A percentile compares a stretch with the other conserved stretches of the same genome.
These are phyloP conservation scores for Amaurobius ferox DNA, from an alignment of 2,888 invertebrate species.

Conservation along the genomic window DNA sequence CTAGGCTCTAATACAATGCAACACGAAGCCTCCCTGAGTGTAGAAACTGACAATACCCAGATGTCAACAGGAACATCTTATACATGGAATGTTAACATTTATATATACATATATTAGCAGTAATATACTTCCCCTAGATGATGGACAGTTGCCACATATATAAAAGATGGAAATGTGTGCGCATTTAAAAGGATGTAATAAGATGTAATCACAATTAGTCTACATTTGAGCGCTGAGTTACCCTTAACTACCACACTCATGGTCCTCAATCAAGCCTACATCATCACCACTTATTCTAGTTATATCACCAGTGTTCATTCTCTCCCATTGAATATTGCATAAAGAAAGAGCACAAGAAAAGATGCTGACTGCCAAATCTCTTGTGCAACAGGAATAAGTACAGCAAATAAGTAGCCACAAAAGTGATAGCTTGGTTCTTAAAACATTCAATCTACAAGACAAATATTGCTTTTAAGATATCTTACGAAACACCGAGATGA, in stretches of 20 bases:
- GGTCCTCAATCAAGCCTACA: conserved; percentile 57
- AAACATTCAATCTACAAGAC: not conserved
- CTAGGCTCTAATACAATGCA: conserved; percentile 18
- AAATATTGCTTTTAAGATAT: conserved; percentile 5
- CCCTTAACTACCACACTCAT: conserved; percentile 50
- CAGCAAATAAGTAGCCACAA: not conserved
- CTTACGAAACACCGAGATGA: not conserved
- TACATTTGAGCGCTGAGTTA: conserved; percentile 64
- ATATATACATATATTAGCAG: conserved; percentile 56
- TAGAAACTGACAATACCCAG: conserved; percentile 51
- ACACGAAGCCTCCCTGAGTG: conserved; percentile 60
- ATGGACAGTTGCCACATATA: conserved; percentile 61
- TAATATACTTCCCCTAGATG: conserved; percentile 48
- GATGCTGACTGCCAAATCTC: not conserved
- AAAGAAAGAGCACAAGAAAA: not conserved
- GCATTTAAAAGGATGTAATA: conserved; percentile 69
- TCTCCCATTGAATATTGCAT: not conserved
- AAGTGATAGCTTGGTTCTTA: not conserved
- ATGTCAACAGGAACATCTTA: conserved; percentile 66
- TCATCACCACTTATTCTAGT: not conserved
- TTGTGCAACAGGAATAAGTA: not conserved
- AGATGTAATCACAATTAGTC: conserved; percentile 69
- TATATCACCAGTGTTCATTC: not conserved
- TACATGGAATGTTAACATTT: conserved; percentile 69
- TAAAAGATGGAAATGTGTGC: conserved; percentile 70